Evolutionary conservation across 2,797 vertebrate species (phyloP).

Genomic region (Gallinago stenura): DNA sequence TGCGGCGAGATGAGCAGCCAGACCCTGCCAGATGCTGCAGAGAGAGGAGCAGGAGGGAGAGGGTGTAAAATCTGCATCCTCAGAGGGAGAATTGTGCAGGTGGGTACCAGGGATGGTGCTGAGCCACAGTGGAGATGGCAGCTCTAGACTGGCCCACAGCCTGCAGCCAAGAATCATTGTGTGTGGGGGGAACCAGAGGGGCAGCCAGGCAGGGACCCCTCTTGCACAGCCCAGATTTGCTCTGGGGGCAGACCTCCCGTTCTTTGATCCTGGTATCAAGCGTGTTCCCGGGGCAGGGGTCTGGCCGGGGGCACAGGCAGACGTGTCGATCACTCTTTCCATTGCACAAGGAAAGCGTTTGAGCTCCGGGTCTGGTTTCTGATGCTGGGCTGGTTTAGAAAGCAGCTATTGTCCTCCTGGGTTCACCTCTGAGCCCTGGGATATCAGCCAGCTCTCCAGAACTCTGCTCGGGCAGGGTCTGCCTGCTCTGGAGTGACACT

Average conservation of each 20-base stretch:
- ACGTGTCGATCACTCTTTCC: not conserved
- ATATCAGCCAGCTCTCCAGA: not conserved
- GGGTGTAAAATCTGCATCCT: not conserved
- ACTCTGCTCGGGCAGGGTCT: not conserved
- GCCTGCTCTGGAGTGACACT: not conserved
- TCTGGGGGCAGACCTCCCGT: not conserved
- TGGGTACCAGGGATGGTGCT: not conserved
- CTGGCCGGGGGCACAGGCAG: not conserved
- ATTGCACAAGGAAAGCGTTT: accelerated
- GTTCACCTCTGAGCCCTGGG: not conserved
- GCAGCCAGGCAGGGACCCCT: not conserved
- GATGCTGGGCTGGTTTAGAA: not conserved
- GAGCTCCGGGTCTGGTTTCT: not conserved
- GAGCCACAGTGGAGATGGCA: accelerated
- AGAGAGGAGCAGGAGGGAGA: not conserved
- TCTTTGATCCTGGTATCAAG: not conserved
- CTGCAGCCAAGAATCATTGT: not conserved
- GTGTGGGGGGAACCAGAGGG: not conserved
- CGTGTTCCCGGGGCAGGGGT: not conserved
- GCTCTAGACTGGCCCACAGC: not conserved
- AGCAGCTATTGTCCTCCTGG: not conserved
- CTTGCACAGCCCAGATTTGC: not conserved
- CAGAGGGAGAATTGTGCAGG: accelerated
- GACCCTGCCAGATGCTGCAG: not conserved
- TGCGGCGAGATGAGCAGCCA: not conserved